Base-by-base conservation (phyloP, 2,888 invertebrate species). In the Sarcophaga variegata region DNA sequence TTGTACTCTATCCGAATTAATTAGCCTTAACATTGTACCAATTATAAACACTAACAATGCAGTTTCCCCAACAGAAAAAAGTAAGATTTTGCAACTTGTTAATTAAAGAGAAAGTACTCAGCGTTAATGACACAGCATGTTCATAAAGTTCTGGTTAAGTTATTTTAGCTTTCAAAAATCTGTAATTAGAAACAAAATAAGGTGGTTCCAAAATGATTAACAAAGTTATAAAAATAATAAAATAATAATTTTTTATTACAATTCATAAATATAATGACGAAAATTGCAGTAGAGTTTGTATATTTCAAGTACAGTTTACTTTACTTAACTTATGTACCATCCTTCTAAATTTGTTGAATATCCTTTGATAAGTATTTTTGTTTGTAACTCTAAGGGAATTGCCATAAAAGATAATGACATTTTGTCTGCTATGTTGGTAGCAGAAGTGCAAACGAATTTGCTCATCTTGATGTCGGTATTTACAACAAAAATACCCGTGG, bases 41-140 rank as follows among this genome's bases (percentile, higher is more conserved):
- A 99, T 99, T 91, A 97, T 99, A 90, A 99, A 99, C 94, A 99
- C 99, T 37, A 99, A 99, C 93, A 99, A 99, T 92, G 99, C 99
- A 0, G 99, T 99, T 10, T 98, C 99, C 3, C 99, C 99, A 0
- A 99, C 99, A 14, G 98, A 54, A 96, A 96, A 91, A 94, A 94
- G 96, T 95, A 92, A 54, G 14, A 14, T 12, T 14, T 54, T 54
- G 1, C 12, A 54, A 4, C 54, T 17, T 54, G 54, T 14, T 14
- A 54, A 54, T 54, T 14, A 54, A 17, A 12, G 54, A 54, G 37
- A 54, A 54, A 54, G 12, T 5, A 54, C 0, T 54, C 12, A 14
- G 17, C 27, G 63, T 37, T 74, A 64, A 80, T 75, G 27, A 47
- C 63, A 81, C 63, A 81, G 37, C 54, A 20, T 83, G 67, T 69